phyloP scores from a whole-genome alignment of 2,797 vertebrate species.

The Xerus rutilus region DNA sequence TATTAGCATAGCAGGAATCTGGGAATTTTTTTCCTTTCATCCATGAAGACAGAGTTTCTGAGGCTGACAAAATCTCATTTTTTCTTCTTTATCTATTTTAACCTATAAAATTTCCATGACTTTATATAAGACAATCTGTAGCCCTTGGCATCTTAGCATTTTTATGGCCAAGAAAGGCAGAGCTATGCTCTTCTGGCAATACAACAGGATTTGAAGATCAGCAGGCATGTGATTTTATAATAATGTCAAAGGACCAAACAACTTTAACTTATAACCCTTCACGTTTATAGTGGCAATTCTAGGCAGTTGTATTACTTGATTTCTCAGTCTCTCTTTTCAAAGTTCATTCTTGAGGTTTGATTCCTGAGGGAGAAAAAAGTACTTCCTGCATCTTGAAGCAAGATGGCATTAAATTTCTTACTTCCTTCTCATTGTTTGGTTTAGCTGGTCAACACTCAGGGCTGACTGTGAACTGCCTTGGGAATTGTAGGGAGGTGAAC shows the following conservation, averaged over 20 bases:
- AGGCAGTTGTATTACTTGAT: neutral
- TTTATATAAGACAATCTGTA: slow-evolving; percentile 47
- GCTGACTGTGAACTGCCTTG: slow-evolving; percentile 51
- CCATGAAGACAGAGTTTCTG: neutral
- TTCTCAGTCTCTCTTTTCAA: slow-evolving; percentile 56
- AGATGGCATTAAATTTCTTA: slow-evolving; percentile 67
- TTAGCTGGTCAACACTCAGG: slow-evolving; percentile 71
- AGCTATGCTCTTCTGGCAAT: slow-evolving; percentile 35
- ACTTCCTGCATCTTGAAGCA: slow-evolving; percentile 68
- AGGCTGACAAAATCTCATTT: neutral
- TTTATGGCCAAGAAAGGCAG: slow-evolving; percentile 52
- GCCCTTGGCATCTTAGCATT: slow-evolving; percentile 60
- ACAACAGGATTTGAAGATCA: slow-evolving; percentile 63
- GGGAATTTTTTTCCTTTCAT: neutral
- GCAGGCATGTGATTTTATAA: slow-evolving; percentile 52
- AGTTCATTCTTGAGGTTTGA: slow-evolving; percentile 32
- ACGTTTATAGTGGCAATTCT: slow-evolving; percentile 41
- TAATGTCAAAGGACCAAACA: slow-evolving; percentile 63
- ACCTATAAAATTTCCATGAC: slow-evolving; percentile 1
- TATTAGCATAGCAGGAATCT: neutral
- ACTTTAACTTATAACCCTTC: slow-evolving; percentile 53
- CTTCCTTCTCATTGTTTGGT: slow-evolving; percentile 83
- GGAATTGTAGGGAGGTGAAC: slow-evolving; percentile 69
- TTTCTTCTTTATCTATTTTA: neutral
- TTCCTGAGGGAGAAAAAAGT: slow-evolving; percentile 62